phyloP scores from a whole-genome alignment of 2,888 invertebrate genomes.

The Cheiracanthium punctorium region DNA sequence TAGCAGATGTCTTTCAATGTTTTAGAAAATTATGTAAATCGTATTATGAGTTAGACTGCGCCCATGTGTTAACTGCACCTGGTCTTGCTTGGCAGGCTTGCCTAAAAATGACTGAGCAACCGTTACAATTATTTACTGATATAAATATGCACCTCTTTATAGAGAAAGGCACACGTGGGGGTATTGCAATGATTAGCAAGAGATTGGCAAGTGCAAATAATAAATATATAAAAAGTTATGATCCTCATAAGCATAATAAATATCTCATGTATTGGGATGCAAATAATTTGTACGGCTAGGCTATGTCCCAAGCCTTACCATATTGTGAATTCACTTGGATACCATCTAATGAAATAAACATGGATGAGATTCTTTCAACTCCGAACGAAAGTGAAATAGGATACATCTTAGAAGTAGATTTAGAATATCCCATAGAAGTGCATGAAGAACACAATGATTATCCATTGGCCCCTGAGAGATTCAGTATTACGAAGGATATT shows the following conservation, averaged over 20 bases:
- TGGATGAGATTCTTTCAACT: no score
- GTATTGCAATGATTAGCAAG: constrained; percentile 41
- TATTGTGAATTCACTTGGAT: constrained; percentile 55
- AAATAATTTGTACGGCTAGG: no score
- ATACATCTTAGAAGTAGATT: no score
- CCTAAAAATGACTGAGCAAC: constrained; percentile 73
- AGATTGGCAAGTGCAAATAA: no score
- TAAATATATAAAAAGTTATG: no score
- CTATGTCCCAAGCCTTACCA: constrained; percentile 23
- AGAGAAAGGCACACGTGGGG: constrained; percentile 72
- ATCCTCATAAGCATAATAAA: background rate
- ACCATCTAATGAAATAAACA: constrained; percentile 16
- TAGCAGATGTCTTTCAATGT: no score
- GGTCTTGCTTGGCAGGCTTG: no score
- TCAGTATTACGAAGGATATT: no score
- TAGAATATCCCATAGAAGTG: constrained; percentile 23
- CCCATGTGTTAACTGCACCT: constrained; percentile 8
- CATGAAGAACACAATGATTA: background rate
- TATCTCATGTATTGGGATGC: constrained; percentile 13
- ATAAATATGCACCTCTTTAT: no score
- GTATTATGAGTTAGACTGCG: no score
- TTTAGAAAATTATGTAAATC: no score
- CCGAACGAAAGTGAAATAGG: no score
- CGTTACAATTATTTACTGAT: constrained; percentile 73
- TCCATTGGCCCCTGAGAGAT: background rate